Evolutionary conservation across 1,140 invertebrate species (phyloP).

Genomic region (Drosophila kohkoa): DNA sequence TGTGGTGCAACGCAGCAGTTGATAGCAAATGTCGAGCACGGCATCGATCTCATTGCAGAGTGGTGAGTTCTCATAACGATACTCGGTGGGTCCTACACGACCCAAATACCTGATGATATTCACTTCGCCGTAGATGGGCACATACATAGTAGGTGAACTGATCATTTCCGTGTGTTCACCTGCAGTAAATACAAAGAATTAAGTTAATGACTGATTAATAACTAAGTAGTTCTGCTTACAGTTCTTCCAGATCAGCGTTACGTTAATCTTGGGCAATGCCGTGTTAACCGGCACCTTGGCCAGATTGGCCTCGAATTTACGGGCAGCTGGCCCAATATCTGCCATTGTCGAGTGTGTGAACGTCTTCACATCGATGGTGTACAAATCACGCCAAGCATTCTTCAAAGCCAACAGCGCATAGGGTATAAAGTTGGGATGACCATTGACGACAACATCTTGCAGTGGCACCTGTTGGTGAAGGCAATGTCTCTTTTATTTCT

Average conservation of each 20-base stretch:
- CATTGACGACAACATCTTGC: constrained; percentile 82
- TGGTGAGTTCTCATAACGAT: constrained; percentile 73
- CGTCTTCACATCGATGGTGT: constrained; percentile 78
- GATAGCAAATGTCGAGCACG: constrained; percentile 83
- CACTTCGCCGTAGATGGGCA: constrained; percentile 83
- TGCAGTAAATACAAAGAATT: background rate
- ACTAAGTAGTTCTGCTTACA: constrained; percentile 44
- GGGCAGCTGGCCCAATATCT: constrained; percentile 73
- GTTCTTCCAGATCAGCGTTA: constrained; percentile 83
- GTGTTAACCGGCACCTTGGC: constrained; percentile 55
- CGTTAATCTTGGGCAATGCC: constrained; percentile 71
- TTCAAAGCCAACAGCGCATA: constrained; percentile 81
- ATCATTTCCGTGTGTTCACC: constrained; percentile 84
- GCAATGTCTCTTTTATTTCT: too few relatives aligned
- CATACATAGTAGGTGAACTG: constrained; percentile 83
- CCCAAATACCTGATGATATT: constrained; percentile 83
- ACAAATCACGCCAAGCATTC: constrained; percentile 76
- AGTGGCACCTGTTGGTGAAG: constrained; percentile 63
- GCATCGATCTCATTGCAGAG: constrained; percentile 80
- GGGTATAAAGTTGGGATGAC: constrained; percentile 83
- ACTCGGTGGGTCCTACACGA: constrained; percentile 76
- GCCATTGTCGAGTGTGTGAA: constrained; percentile 82
- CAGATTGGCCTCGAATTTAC: constrained; percentile 73
- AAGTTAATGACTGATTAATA: background rate
- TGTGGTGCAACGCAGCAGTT: constrained; percentile 75